A percentile compares a stretch with the other conserved stretches of the same genome.
phyloP scores from a whole-genome alignment of 2,888 invertebrate genomes.

The Drosophila kuntzei region DNA sequence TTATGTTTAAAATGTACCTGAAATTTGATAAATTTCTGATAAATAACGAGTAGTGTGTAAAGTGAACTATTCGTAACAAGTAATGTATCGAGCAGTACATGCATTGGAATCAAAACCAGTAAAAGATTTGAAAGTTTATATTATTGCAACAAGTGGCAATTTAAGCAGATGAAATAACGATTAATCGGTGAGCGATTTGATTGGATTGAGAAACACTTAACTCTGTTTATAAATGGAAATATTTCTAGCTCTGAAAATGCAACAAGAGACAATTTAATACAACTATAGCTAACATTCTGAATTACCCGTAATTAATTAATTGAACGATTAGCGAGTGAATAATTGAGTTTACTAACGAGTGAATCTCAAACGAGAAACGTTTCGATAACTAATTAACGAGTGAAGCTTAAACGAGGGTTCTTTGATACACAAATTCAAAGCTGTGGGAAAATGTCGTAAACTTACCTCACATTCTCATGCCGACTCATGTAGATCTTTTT shows the following conservation, averaged over 20 bases:
- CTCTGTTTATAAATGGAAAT: neutral
- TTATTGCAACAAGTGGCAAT: neutral
- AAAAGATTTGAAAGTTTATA: too few species aligned
- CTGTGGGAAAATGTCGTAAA: neutral
- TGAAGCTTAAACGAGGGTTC: neutral
- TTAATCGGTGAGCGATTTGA: neutral
- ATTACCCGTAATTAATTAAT: too few species aligned
- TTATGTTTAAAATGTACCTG: too few species aligned
- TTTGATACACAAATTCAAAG: neutral
- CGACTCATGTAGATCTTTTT: constrained; percentile 99
- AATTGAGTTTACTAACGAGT: too few species aligned
- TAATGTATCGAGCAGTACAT: too few species aligned
- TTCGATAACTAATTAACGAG: neutral
- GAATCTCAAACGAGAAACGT: too few species aligned
- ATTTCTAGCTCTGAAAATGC: neutral
- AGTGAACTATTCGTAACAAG: too few species aligned
- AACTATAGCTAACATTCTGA: neutral
- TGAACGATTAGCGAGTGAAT: neutral
- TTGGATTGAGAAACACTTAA: neutral
- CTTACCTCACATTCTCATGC: constrained; percentile 97
- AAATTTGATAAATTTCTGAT: too few species aligned
- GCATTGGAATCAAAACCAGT: too few species aligned
- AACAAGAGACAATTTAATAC: neutral
- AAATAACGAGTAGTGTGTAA: too few species aligned
- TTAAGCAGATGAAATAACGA: too few species aligned